Percentiles rank a stretch among this genome's conserved stretches.
These are phyloP conservation scores for Felis catus DNA, from an alignment of 2,113 vertebrate genomes.

Conservation along the genomic window F.catus_Fca126_mat1.0 CM031426.1:20310001-20310500, in stretches of 20 bases:
- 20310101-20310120: no score
- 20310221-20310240: conserved; percentile 95
- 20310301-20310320: conserved; percentile 89
- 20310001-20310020: neutral
- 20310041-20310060: neutral
- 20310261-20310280: conserved; percentile 85
- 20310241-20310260: conserved; percentile 86
- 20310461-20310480: conserved; percentile 89
- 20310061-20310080: no score
- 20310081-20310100: no score
- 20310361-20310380: no score
- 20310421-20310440: no score
- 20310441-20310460: conserved; percentile 82
- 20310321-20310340: conserved; percentile 91
- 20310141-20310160: no score
- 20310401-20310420: no score
- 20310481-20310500: conserved; percentile 91
- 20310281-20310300: conserved; percentile 77
- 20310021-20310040: no score
- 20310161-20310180: no score
- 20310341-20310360: conserved; percentile 79
- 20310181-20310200: no score
- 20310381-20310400: no score
- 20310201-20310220: conserved; percentile 93
- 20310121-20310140: no score